Conservation (phyloP, 2,888 invertebrate species). For the Microdon myrmicae region DNA sequence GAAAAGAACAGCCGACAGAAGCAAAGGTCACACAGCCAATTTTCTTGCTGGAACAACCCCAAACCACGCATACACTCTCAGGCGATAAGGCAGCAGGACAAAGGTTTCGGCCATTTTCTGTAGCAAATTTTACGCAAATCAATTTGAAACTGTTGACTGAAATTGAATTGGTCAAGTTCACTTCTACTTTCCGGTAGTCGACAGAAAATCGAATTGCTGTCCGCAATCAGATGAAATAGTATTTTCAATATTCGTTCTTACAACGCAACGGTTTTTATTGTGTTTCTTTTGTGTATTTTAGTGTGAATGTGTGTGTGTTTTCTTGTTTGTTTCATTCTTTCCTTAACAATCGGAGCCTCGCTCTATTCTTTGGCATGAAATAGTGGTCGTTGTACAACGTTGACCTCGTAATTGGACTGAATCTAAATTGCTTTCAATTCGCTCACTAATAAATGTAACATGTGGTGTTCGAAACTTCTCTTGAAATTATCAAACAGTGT, state of each 20-base stretch:
- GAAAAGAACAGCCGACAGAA: not conserved
- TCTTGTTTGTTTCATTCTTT: no score
- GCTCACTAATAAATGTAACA: constrained; percentile 18
- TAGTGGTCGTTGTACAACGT: no score
- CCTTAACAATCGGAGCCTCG: no score
- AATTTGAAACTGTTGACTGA: constrained; percentile 46
- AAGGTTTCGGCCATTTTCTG: constrained; percentile 34
- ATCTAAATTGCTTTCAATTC: constrained; percentile 35
- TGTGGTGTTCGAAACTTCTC: constrained; percentile 22
- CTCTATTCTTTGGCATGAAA: no score
- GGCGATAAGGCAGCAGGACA: not conserved
- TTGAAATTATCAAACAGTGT: constrained; percentile 13
- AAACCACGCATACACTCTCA: no score
- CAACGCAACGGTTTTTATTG: not conserved
- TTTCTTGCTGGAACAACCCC: constrained; percentile 14
- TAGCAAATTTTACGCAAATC: constrained; percentile 43
- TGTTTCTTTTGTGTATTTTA: not conserved
- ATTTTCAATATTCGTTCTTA: constrained; percentile 34
- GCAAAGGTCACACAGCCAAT: constrained; percentile 36
- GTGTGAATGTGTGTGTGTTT: no score
- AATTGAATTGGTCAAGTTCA: constrained; percentile 42
- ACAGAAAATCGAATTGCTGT: constrained; percentile 35
- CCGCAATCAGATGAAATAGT: constrained; percentile 36
- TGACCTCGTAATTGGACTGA: constrained; percentile 41
- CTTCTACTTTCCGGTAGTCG: constrained; percentile 21